Percentiles rank a stretch among this genome's conserved stretches.
phyloP scores from a whole-genome alignment of 2,797 vertebrate genomes.

The Cottoperca gobio region DNA sequence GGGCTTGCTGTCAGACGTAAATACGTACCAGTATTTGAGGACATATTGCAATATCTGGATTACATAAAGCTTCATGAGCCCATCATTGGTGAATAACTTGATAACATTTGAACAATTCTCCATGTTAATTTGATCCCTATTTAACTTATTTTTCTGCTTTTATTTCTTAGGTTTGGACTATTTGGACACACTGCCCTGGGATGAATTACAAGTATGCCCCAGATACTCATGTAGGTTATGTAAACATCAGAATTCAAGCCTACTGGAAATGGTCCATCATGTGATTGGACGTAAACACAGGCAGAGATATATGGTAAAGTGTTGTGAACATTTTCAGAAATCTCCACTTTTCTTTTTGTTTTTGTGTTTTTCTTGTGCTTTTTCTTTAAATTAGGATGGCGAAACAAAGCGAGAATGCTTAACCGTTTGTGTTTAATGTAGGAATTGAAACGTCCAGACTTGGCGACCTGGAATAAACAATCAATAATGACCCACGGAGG shows the following conservation, averaged over 20 bases:
- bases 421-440: constrained; percentile 46
- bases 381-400: background rate
- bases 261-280: constrained; percentile 79
- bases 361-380: no score
- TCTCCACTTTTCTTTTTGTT: no score
- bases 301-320: constrained; percentile 85
- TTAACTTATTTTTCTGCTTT: constrained; percentile 3
- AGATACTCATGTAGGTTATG: constrained; percentile 82
- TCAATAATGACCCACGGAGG: constrained; percentile 69
- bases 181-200: constrained; percentile 70
- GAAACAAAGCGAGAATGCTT: background rate
- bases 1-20: constrained; percentile 58
- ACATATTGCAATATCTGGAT: constrained; percentile 82
- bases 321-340: background rate
- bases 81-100: constrained; percentile 81
- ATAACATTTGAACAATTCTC: accelerated
- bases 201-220: constrained; percentile 54
- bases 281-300: constrained; percentile 86
- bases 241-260: constrained; percentile 51
- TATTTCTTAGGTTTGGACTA: constrained; percentile 75
- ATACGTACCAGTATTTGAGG: constrained; percentile 73
- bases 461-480: constrained; percentile 80
- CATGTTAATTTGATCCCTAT: background rate
- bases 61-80: constrained; percentile 86
- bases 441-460: constrained; percentile 81